Evolutionary conservation across 2,888 invertebrate species (phyloP).

Genomic region (Dasypogon diadema): DNA sequence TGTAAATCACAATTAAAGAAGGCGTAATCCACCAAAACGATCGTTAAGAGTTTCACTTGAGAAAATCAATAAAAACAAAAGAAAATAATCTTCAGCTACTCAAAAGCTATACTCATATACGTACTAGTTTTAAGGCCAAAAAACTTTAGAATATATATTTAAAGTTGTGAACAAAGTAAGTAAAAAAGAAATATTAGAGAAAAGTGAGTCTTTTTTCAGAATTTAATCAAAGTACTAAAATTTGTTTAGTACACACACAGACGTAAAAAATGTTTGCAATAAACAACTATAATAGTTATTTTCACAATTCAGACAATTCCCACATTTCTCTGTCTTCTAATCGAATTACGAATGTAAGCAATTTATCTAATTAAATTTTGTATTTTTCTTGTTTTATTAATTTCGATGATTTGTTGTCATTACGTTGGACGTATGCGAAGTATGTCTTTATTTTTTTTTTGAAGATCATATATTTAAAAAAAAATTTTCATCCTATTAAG

Average conservation of each 20-base stretch:
- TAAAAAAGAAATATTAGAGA: constrained; percentile 39
- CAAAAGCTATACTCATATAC: constrained; percentile 65
- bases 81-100: constrained; percentile 49
- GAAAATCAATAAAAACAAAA: constrained; percentile 38
- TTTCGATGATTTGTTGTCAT: too few relatives aligned
- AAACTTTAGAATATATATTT: constrained; percentile 52
- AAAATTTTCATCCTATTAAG: background rate
- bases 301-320: too few relatives aligned
- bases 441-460: too few relatives aligned
- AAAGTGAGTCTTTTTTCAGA: background rate
- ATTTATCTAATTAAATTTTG: too few relatives aligned
- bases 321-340: too few relatives aligned
- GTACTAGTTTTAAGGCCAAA: constrained; percentile 67
- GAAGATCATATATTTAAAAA: too few relatives aligned
- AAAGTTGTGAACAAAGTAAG: constrained; percentile 42
- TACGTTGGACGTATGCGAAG: too few relatives aligned
- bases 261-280: too few relatives aligned
- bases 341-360: too few relatives aligned
- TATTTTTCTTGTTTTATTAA: too few relatives aligned
- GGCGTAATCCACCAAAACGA: constrained; percentile 44
- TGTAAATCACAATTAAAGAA: constrained; percentile 46
- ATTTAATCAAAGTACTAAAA: constrained; percentile 7
- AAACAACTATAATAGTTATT: too few relatives aligned
- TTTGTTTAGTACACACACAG: background rate
- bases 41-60: constrained; percentile 11